Evolutionary conservation across 1,140 invertebrate genomes (phyloP).

Genomic region (Cydia splendana): DNA sequence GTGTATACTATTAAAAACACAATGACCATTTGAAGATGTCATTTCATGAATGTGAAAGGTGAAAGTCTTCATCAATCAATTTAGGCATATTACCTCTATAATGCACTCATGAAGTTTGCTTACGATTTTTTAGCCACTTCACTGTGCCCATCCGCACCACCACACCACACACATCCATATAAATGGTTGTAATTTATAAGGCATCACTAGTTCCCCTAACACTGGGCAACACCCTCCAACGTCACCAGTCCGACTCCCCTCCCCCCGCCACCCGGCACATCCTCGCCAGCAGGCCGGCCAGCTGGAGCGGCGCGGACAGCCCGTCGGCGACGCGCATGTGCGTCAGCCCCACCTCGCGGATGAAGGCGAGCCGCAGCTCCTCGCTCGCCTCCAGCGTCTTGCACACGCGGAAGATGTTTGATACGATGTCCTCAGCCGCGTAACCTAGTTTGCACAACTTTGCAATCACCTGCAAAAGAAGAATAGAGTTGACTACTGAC

Average conservation of each 20-base stretch:
- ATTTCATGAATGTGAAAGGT: too few species aligned
- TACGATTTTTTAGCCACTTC: too few species aligned
- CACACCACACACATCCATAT: too few species aligned
- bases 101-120: too few species aligned
- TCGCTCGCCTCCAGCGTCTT: constrained; percentile 93
- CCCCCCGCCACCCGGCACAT: constrained; percentile 82
- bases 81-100: too few species aligned
- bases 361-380: constrained; percentile 91
- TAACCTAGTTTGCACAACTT: constrained; percentile 97
- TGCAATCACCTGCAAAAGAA: constrained; percentile 83
- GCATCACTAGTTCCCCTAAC: background rate
- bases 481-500: background rate
- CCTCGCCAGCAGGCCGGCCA: constrained; percentile 92
- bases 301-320: constrained; percentile 91
- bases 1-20: too few species aligned
- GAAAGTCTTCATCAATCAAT: too few species aligned
- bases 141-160: too few species aligned
- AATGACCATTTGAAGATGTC: too few species aligned
- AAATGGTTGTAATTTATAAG: background rate
- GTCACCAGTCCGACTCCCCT: background rate
- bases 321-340: constrained; percentile 96
- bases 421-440: constrained; percentile 97
- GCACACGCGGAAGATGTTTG: constrained; percentile 95
- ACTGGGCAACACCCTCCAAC: too few species aligned
- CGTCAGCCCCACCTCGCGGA: constrained; percentile 96